Percentiles rank a stretch among this genome's conserved stretches.
Conservation (phyloP, 2,888 invertebrate species). For the Rhingia rostrata region DNA sequence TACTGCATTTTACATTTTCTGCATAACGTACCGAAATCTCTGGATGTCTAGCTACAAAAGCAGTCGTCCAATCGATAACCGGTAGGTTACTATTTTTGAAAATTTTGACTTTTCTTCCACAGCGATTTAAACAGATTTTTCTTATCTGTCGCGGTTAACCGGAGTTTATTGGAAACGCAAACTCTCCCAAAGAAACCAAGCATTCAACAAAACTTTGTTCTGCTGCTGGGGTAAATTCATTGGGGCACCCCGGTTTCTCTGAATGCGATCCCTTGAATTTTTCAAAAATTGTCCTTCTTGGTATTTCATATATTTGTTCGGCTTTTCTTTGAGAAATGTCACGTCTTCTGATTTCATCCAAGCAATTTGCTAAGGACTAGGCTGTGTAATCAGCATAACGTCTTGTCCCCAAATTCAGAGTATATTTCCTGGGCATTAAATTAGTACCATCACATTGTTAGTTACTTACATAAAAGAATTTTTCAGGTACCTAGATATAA, state of each 20-base stretch:
- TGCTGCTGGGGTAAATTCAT: conserved; percentile 21
- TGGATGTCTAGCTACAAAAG: conserved; percentile 16
- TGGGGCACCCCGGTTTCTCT: neutral
- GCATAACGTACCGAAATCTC: conserved; percentile 9
- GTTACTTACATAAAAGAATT: too few relatives aligned
- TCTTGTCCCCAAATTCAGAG: conserved; percentile 21
- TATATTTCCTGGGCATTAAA: conserved; percentile 29
- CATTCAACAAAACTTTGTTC: conserved; percentile 11
- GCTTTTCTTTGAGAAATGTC: conserved; percentile 20
- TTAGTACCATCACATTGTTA: too few relatives aligned
- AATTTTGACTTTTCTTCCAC: conserved; percentile 1
- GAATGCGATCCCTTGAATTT: conserved; percentile 13
- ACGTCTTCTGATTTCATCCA: conserved; percentile 20
- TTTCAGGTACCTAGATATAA: neutral
- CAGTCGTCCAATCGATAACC: neutral
- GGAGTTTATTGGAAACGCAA: conserved; percentile 11
- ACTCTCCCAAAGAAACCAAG: conserved; percentile 21
- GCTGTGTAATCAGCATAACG: conserved; percentile 15
- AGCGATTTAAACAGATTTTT: conserved; percentile 6
- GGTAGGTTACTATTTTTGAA: conserved; percentile 10
- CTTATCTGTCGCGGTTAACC: conserved; percentile 12
- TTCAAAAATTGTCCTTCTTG: conserved; percentile 19
- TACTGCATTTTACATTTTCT: conserved; percentile 32
- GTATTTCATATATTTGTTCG: conserved; percentile 14
- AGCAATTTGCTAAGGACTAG: conserved; percentile 7